phyloP scores from a whole-genome alignment of 2,113 vertebrate species.

The Strix uralensis region DNA sequence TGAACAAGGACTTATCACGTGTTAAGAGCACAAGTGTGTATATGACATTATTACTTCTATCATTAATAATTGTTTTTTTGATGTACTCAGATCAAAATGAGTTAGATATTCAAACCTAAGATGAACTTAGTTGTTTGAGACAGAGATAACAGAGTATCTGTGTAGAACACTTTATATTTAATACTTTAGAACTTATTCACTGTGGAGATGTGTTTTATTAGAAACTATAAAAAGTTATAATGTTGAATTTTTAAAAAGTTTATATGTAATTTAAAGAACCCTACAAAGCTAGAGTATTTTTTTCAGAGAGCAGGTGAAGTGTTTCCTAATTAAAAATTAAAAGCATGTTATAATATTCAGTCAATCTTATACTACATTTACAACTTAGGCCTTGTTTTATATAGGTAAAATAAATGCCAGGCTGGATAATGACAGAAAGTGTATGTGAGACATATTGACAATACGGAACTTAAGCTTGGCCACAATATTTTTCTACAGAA shows the following conservation, averaged over 20 bases:
- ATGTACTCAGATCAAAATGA: not conserved
- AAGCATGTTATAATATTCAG: not conserved
- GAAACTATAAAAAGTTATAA: not conserved
- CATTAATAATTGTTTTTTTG: constrained; percentile 6
- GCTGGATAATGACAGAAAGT: not conserved
- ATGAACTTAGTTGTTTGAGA: not conserved
- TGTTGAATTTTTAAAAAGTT: not conserved
- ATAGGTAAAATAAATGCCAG: not conserved
- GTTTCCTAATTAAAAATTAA: not conserved
- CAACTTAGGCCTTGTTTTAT: not conserved
- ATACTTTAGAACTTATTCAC: not conserved
- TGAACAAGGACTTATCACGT: not conserved
- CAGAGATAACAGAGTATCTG: not conserved
- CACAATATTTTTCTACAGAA: not conserved
- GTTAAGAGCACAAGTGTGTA: not conserved
- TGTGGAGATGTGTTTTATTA: not conserved
- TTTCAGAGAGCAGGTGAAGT: not conserved
- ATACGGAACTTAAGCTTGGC: not conserved
- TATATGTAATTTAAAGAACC: not conserved
- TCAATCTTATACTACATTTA: not conserved
- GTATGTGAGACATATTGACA: not conserved
- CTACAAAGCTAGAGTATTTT: not conserved
- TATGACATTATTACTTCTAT: not conserved
- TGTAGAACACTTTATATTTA: not conserved
- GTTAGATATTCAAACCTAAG: not conserved